Evolutionary conservation across 2,888 invertebrate genomes (phyloP), one percentile per base, ranked within the genome.

Genomic region (Mythimna impura): DNA sequence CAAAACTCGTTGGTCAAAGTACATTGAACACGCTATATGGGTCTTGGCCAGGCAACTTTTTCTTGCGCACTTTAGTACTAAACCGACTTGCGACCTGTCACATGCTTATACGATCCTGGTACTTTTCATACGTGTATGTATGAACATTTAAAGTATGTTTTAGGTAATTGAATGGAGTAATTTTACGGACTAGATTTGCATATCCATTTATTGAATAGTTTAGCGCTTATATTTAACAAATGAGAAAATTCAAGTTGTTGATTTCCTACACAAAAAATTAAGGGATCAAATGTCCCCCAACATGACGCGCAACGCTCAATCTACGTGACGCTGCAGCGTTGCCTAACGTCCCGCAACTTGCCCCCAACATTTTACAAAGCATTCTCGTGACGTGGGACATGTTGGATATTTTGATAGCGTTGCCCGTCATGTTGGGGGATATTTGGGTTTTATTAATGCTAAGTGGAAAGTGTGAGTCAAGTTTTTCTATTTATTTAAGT

Each of bases 1-100:
- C 95, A 95, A 95, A 92, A 92, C 89, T 84, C 78, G 80, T 89
- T 85, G 85, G 86, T 80, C 92, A 86, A 82, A 88, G 89, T 90
- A 91, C 91, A 91, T 91, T 87, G 83, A 84, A 85, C 87, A 81
- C 82, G 90, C 90, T 95, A 96, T 94, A 96, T 96, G 93, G 96
- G 96, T 96, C 96, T 96, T 96, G 96, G 96, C 93, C 96, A 94
- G 92, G 93, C 95, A 96, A 96, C 96, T 96, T 96, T 96, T 96
- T 96, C 96, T 96, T 91, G 89, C 90, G 86, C 87, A 91, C 91
- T 93, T 90, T 91, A 92, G 91, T 92, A 91, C 93, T 92, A 92
- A 93, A 90, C 90, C 66, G 58, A 82, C 60, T 78, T 52, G 91
- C 91, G 87, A 90, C 91, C 89, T 93, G 93, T 93, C 94, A 92